Percentiles rank a stretch among this genome's conserved stretches.
Conservation (phyloP, 2,888 invertebrate genomes). For the Tipula vernalis region DNA sequence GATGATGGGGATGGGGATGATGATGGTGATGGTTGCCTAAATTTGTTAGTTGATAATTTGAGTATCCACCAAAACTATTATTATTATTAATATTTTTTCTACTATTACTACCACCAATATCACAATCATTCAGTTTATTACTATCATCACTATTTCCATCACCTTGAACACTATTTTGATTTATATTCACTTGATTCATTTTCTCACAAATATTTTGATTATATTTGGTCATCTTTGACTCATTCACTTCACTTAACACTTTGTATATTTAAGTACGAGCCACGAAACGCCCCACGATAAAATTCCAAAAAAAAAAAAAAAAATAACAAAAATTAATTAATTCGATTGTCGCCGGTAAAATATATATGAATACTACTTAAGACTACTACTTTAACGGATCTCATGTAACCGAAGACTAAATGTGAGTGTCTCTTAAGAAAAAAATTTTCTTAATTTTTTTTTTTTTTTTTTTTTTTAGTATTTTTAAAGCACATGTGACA, state of each 20-base stretch:
- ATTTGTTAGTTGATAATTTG: neutral
- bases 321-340: neutral
- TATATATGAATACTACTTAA: neutral
- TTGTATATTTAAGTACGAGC: neutral
- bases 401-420: constrained; percentile 8
- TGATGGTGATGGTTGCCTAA: neutral
- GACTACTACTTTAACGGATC: neutral
- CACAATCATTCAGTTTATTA: neutral
- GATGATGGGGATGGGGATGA: neutral
- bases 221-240: constrained; percentile 9
- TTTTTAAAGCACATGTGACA: constrained; percentile 11
- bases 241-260: neutral
- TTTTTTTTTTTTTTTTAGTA: neutral
- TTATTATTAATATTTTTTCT: neutral
- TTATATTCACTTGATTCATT: neutral
- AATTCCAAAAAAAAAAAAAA: neutral
- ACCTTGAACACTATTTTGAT: neutral
- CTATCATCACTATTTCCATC: neutral
- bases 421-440: neutral
- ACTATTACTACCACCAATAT: neutral
- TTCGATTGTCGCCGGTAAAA: neutral
- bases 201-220: constrained; percentile 10
- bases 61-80: neutral
- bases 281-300: neutral
- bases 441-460: constrained; percentile 4